Evolutionary conservation across 2,113 vertebrate genomes (phyloP), one percentile per base, ranked within the genome.

Genomic region (Arothron firmamentum): DNA sequence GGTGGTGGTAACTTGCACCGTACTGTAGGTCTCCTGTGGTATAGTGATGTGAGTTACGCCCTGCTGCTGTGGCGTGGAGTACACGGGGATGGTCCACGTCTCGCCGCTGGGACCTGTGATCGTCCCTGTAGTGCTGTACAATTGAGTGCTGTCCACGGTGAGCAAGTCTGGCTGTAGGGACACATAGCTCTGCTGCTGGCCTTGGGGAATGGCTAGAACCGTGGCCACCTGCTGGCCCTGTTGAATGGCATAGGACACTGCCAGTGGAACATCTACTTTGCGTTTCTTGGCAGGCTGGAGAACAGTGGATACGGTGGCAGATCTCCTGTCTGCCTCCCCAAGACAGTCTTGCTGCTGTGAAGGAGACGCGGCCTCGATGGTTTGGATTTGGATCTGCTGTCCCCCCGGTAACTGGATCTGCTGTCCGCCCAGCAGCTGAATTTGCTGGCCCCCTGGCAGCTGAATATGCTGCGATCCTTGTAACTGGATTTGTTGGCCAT

Each of bases 51-150:
- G 97, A 43, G 96, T 95, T 48, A 98, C 94, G 67, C 95, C 96
- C 77, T 98, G 96, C 86, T 97, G 96, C 81, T 97, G 96, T 67
- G 95, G 93, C 75, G 94, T 91, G 1, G 95, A 97, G 83, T 98
- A 98, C 84, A 98, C 96, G 1, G 96, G 96, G 89, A 99, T 99
- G 90, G 97, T 97, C 97, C 97, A 99, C 21, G 97, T 99, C 88
- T 99, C 97, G 70, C 96, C 96, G 28, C 95, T 94, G 71, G 97
- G 95, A 86, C 95, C 95, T 56, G 97, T 98, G 89, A 99, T 98
- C 78, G 97, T 98, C 87, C 96, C 96, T 50, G 97, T 97, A 66
- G 96, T 90, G 85, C 96, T 96, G 85, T 98, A 99, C 74, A 99
- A 88, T 48, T 99, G 97, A 56, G 94, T 92, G 81, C 97, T 99